Base-by-base conservation (phyloP, 2,797 vertebrate genomes). In the Urophycis tenuis region DNA sequence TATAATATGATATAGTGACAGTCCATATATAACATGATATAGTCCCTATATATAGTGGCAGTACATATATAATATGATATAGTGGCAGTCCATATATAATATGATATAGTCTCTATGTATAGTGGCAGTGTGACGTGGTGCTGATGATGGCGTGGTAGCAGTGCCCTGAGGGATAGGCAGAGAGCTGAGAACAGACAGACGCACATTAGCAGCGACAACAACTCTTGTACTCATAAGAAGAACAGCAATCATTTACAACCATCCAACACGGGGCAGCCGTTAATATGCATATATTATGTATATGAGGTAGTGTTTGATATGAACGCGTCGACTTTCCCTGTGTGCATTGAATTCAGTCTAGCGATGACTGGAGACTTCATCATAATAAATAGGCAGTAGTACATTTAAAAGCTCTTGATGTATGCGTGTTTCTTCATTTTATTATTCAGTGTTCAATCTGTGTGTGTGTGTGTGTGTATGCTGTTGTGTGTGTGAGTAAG, bases 331-430 rank as follows among this genome's bases (percentile, higher is more conserved):
- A 60, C 72, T 15, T 25, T 60, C 25, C 53, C 53, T 25, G 53
- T 60, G 22, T n/a, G 53, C 53, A 60, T 60, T 60, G 9, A n/a
- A 60, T 60, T n/a, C 5, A n/a, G 53, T 60, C 53, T 60, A n/a
- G 22, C n/a, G n/a, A 8, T 60, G 53, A 60, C 3, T 45, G 49
- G 22, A n/a, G 49, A 60, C n/a, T 25, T 25, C 8, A 10, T 60
- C 53, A 60, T 60, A 78, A 77, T 75, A 79, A 78, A 84, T 82
- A 71, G 49, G 75, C 39, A 32, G 12, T 39, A 75, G 30, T 60
- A 33, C 25, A 78, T 81, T 75, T 45, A 74, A 82, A 84, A 85
- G n/a, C 76, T 81, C 74, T 77, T 75, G n/a, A 31, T 69, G 60
- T 64, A 30, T 72, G 31, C 5, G 73, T 73, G 35, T 39, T 19